Base-by-base conservation (phyloP, 2,113 vertebrate genomes). In the Falco punctatus region DNA sequence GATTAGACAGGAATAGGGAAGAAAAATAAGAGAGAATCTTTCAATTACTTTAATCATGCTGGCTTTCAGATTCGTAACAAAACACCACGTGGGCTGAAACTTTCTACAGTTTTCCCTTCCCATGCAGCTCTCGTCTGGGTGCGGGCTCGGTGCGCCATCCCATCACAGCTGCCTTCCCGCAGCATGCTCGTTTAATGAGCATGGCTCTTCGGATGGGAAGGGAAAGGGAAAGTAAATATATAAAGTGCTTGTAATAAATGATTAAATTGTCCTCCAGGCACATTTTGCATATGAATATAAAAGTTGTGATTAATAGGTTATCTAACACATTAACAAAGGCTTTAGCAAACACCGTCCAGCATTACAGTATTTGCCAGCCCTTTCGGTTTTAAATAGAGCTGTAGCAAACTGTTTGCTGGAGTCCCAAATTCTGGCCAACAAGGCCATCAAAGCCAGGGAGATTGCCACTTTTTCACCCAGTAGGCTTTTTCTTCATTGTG, bases 231-330 rank as follows among this genome's bases (percentile, higher is more conserved):
- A 78, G 61, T 73, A 95, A 97, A 97, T 94, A 90, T 1, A 88
- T 85, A 92, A 94, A 94, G 19, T 19, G 58, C 49, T 78, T 57
- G 75, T 87, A 97, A 91, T 93, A 95, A 96, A 88, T 78, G 87
- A 96, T 96, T 96, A 96, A 96, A 94, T 97, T 96, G 88, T 97
- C 90, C 85, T 97, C 62, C 51, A 51, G 95, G 81, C 93, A 92
- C 80, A 88, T 86, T 96, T 96, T 98, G 84, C 85, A 94, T 92
- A 75, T 90, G 93, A 92, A 96, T 95, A 88, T 97, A 46, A 90
- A 91, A 95, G 81, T 96, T 96, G 88, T 73, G 96, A 94, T 96
- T 98, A 97, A 97, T 95, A 82, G 88, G 81, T 93, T 84, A 96
- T 81, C 81, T 96, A 95, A 55, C 24, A 19, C 79, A 70, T 81